Conservation (phyloP, 2,113 vertebrate genomes). For the human (Homo sapiens) region GRCh38 chr20:7403501-7404000, state of each 20-base stretch:
- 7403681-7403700: background rate
- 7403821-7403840: background rate
- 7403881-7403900: background rate
- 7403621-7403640: background rate
- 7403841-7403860: background rate
- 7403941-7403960: background rate
- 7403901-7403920: too few species aligned
- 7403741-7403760: background rate
- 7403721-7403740: background rate
- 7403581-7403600: background rate
- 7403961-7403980: background rate
- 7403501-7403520: background rate
- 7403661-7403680: background rate
- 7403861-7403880: background rate
- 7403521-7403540: background rate
- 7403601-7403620: background rate
- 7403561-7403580: background rate
- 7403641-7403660: background rate
- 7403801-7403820: background rate
- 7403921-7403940: background rate
- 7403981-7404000: background rate
- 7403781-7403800: background rate
- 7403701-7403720: background rate
- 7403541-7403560: background rate
- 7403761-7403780: background rate